Percentiles rank a stretch among this genome's conserved stretches.
These are phyloP conservation scores for Catocala nupta DNA, from an alignment of 2,888 invertebrate genomes.

Conservation along the genomic window DNA sequence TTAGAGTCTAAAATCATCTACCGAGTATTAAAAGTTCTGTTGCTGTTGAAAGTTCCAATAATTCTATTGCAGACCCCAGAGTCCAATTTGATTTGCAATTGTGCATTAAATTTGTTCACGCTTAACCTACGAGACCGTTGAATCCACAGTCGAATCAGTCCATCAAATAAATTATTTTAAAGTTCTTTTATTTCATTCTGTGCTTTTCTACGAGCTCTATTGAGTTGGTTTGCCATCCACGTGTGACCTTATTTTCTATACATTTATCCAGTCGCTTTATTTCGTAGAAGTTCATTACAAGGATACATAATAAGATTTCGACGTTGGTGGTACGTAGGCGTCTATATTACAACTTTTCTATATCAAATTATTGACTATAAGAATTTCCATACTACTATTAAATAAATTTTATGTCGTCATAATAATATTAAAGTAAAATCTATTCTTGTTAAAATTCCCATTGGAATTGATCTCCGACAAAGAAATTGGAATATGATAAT, in stretches of 20 bases:
- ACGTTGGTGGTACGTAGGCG: constrained; percentile 25
- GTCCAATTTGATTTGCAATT: no score
- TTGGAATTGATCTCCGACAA: constrained; percentile 25
- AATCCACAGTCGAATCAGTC: no score
- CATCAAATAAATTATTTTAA: no score
- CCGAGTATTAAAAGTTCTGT: no score
- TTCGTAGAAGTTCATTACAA: not conserved
- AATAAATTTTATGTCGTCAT: constrained; percentile 26
- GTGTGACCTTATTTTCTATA: not conserved
- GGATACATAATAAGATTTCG: not conserved
- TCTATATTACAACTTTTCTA: constrained; percentile 25
- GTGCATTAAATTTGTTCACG: no score
- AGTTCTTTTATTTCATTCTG: no score
- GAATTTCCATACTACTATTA: constrained; percentile 26
- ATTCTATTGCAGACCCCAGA: no score
- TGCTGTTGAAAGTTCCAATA: no score
- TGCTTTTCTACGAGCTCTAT: not conserved
- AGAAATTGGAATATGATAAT: constrained; percentile 22
- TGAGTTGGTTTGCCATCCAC: not conserved
- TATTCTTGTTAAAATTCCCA: constrained; percentile 27
- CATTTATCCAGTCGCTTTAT: not conserved
- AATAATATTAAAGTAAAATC: constrained; percentile 35
- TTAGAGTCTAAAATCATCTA: no score
- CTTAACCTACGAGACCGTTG: no score
- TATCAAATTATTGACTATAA: constrained; percentile 12